Evolutionary conservation across 2,797 vertebrate genomes (phyloP).

Genomic region (Rhynchonycteris naso): DNA sequence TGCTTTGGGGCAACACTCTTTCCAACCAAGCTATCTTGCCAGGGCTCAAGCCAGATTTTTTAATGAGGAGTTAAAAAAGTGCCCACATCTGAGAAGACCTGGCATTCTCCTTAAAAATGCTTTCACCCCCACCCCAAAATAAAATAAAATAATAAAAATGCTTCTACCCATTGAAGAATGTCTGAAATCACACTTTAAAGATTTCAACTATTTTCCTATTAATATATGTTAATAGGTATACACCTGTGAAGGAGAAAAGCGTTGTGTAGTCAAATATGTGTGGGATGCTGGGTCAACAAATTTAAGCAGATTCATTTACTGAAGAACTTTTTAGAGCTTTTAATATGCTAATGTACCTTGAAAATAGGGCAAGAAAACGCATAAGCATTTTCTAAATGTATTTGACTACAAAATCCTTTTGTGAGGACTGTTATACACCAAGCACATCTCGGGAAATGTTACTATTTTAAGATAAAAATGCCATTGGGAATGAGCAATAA

Average conservation of each 20-base stretch:
- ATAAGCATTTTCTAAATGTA: background rate
- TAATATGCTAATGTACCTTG: constrained; percentile 13
- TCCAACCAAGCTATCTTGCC: too few relatives aligned
- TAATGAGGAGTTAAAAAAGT: background rate
- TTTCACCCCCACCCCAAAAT: background rate
- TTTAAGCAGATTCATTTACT: constrained; percentile 20
- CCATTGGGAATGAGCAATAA: background rate
- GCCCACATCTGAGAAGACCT: background rate
- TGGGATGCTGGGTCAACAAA: constrained; percentile 19
- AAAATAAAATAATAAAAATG: background rate
- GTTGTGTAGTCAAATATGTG: background rate
- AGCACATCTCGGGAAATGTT: constrained; percentile 21
- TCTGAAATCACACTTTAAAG: background rate
- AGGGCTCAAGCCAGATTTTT: background rate
- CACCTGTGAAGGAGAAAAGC: background rate
- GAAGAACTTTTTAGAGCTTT: background rate
- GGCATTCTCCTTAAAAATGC: background rate
- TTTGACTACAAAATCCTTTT: constrained; percentile 16
- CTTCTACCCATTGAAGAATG: background rate
- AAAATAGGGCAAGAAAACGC: background rate
- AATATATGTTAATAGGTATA: background rate
- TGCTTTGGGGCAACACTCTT: too few relatives aligned
- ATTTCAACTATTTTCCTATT: background rate
- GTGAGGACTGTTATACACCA: background rate
- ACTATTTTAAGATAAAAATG: background rate